Conservation (phyloP, 1,140 invertebrate species). For the Drosophila jambulina region DNA sequence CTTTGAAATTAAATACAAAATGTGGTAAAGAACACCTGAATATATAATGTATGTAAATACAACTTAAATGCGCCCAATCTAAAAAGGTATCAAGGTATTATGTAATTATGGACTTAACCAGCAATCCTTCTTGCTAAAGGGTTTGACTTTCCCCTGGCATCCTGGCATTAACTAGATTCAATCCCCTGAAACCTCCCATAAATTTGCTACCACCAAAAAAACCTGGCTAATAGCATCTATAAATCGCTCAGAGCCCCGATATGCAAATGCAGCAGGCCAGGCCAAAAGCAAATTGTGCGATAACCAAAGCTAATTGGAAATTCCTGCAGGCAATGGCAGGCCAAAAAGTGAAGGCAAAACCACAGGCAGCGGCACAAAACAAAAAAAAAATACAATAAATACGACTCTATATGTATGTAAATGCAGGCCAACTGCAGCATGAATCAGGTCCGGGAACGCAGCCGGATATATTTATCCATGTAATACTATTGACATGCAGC, state of each 20-base stretch:
- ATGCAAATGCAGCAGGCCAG: conserved; percentile 62
- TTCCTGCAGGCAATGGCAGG: conserved; percentile 71
- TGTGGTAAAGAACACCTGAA: neutral
- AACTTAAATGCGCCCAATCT: neutral
- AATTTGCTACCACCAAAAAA: conserved; percentile 30
- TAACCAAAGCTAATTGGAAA: conserved; percentile 75
- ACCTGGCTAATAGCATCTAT: conserved; percentile 50
- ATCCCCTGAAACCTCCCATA: conserved; percentile 2
- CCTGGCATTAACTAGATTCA: conserved; percentile 7
- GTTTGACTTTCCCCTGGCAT: neutral
- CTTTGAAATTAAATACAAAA: neutral
- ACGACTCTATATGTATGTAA: conserved; percentile 19
- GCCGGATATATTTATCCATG: conserved; percentile 58
- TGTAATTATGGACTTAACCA: neutral
- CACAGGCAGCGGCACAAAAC: neutral
- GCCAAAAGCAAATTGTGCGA: conserved; percentile 51
- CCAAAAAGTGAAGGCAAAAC: conserved; percentile 64
- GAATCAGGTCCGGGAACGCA: conserved; percentile 70
- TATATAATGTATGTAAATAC: neutral
- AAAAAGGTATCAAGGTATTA: neutral
- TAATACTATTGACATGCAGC: conserved; percentile 54
- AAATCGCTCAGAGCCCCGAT: conserved; percentile 57
- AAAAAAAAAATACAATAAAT: conserved; percentile 16
- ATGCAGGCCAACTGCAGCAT: conserved; percentile 28
- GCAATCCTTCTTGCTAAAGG: neutral